Conservation (phyloP, 2,888 invertebrate genomes). For the Melinopterus prodromus region DNA sequence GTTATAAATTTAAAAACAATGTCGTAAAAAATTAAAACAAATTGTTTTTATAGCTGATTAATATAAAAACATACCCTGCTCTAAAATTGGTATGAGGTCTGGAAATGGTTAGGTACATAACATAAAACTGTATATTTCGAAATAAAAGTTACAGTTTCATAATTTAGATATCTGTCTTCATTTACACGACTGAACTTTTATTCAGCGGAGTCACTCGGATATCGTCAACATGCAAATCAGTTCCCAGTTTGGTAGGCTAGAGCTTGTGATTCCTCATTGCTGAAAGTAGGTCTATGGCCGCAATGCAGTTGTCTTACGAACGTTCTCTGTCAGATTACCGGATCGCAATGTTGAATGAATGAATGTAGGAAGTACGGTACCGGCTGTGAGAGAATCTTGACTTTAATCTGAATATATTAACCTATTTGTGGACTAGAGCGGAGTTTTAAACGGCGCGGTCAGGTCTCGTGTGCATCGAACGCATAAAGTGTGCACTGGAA, state of each 20-base stretch:
- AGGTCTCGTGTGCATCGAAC: not conserved
- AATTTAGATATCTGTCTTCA: not conserved
- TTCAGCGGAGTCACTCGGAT: not conserved
- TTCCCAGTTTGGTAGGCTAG: not conserved
- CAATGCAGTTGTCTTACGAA: not conserved
- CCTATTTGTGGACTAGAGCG: not conserved
- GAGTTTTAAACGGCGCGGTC: not conserved
- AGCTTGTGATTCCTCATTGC: not conserved
- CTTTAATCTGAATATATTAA: constrained; percentile 4
- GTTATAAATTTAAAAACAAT: no score
- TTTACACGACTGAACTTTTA: not conserved
- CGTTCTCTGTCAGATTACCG: not conserved
- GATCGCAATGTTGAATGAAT: not conserved
- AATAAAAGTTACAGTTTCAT: no score
- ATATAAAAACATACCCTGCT: no score
- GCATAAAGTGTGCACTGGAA: not conserved
- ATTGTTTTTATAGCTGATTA: no score
- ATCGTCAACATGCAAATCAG: not conserved
- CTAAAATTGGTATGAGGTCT: no score
- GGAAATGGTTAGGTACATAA: no score
- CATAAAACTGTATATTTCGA: no score
- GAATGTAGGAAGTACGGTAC: not conserved
- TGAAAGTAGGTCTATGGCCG: not conserved
- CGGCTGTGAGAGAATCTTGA: not conserved
- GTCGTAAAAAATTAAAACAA: no score